phyloP scores from a whole-genome alignment of 2,113 vertebrate species.

The Microtus pennsylvanicus region DNA sequence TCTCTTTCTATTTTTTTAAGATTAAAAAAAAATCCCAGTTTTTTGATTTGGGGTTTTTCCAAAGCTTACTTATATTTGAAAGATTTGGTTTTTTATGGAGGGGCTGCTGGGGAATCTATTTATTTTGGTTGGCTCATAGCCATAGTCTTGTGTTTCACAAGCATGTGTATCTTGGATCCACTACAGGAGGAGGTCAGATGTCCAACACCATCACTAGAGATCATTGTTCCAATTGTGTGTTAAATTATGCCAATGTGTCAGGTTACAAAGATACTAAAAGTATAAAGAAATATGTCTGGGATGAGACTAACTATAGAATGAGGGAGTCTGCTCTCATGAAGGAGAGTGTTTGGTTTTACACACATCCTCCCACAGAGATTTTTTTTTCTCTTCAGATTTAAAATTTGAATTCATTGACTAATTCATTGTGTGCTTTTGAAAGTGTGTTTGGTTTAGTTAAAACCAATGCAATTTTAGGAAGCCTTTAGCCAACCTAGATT shows the following conservation, averaged over 20 bases:
- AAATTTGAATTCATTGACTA: conserved; percentile 15
- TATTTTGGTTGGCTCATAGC: conserved; percentile 46
- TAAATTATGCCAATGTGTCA: neutral
- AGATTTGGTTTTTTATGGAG: neutral
- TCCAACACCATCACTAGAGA: conserved; percentile 29
- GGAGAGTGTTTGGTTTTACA: neutral
- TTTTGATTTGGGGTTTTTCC: conserved; percentile 48
- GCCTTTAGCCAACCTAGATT: conserved; percentile 3
- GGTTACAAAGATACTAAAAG: neutral
- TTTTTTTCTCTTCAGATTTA: neutral
- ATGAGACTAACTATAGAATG: neutral
- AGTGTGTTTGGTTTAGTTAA: conserved; percentile 14
- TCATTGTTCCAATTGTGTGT: conserved; percentile 31
- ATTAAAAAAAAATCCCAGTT: neutral
- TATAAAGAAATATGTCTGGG: neutral
- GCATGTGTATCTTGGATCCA: neutral
- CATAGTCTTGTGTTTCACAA: neutral
- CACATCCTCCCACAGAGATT: neutral
- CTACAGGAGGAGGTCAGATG: neutral
- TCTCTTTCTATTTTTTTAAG: neutral
- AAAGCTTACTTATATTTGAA: conserved; percentile 6
- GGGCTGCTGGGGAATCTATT: neutral
- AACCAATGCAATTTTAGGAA: conserved; percentile 40
- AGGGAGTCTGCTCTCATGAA: neutral
- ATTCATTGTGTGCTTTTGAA: conserved; percentile 22